Conservation (phyloP, 1,140 invertebrate species). For the Aphis gossypii region DNA sequence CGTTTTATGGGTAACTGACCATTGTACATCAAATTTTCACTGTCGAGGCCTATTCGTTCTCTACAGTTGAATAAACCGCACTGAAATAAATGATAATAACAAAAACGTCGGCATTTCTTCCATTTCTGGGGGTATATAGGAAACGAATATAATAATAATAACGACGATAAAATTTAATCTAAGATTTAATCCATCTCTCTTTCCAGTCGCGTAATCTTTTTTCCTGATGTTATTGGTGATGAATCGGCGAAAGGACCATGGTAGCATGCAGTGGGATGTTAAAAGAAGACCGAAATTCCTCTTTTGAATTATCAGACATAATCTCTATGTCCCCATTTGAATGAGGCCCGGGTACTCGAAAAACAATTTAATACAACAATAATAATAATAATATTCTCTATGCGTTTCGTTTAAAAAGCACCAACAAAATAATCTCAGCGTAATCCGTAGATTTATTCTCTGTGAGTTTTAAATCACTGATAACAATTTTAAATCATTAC, state of each 20-base stretch:
- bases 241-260: not conserved
- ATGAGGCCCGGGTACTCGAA: not conserved
- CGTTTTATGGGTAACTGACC: not conserved
- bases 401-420: not conserved
- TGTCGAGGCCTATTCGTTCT: not conserved
- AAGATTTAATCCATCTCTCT: not conserved
- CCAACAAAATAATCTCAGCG: not conserved
- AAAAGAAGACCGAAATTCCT: not conserved
- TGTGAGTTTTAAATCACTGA: not conserved
- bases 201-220: constrained; percentile 17
- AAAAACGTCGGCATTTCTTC: not conserved
- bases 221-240: not conserved
- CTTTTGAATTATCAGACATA: constrained; percentile 25
- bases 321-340: not conserved
- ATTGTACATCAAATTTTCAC: not conserved
- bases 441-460: constrained; percentile 14
- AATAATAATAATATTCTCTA: constrained; percentile 14
- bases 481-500: not conserved
- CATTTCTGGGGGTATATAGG: not conserved
- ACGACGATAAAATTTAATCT: not conserved
- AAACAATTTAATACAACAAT: constrained; percentile 35
- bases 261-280: not conserved
- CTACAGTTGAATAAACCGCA: not conserved
- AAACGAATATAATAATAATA: not conserved
- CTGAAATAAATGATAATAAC: not conserved